Evolutionary conservation across 1,140 invertebrate genomes (phyloP).

Genomic region (Battus philenor): DNA sequence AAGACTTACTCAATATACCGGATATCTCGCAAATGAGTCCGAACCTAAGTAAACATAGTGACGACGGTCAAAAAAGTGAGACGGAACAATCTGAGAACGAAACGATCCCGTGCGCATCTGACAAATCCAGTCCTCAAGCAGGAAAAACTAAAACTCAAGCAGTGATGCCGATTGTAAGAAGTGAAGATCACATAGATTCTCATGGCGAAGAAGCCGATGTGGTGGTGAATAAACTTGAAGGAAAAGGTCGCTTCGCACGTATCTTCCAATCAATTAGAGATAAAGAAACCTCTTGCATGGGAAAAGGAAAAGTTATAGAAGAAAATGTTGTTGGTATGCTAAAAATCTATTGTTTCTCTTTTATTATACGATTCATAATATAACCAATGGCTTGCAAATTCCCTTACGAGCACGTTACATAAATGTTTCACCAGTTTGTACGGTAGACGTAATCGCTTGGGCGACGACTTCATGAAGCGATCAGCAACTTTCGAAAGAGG

Average conservation of each 20-base stretch:
- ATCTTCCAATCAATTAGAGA: conserved; percentile 64
- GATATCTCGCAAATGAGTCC: conserved; percentile 65
- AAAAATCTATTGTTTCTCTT: conserved; percentile 6
- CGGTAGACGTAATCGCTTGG: too few relatives aligned
- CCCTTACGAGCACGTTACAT: too few relatives aligned
- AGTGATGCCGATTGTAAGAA: conserved; percentile 66
- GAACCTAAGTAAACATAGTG: conserved; percentile 60
- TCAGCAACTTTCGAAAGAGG: too few relatives aligned
- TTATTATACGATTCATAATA: background rate
- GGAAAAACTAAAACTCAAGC: conserved; percentile 68
- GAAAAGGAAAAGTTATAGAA: conserved; percentile 68
- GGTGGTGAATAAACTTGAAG: conserved; percentile 52
- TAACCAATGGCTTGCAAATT: too few relatives aligned
- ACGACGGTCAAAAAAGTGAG: conserved; percentile 64
- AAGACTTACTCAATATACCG: conserved; percentile 57
- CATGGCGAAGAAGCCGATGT: conserved; percentile 51
- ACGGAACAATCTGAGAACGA: conserved; percentile 67
- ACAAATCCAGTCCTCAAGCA: conserved; percentile 63
- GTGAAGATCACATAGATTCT: conserved; percentile 58
- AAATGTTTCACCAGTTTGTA: too few relatives aligned
- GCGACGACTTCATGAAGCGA: too few relatives aligned
- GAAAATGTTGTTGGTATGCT: conserved; percentile 50
- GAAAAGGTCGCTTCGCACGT: conserved; percentile 63
- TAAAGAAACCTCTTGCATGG: conserved; percentile 70
- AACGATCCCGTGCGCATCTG: conserved; percentile 66